These are phyloP conservation scores for Blastobasis lacticolella DNA, from an alignment of 2,888 invertebrate species.

Conservation along the genomic window DNA sequence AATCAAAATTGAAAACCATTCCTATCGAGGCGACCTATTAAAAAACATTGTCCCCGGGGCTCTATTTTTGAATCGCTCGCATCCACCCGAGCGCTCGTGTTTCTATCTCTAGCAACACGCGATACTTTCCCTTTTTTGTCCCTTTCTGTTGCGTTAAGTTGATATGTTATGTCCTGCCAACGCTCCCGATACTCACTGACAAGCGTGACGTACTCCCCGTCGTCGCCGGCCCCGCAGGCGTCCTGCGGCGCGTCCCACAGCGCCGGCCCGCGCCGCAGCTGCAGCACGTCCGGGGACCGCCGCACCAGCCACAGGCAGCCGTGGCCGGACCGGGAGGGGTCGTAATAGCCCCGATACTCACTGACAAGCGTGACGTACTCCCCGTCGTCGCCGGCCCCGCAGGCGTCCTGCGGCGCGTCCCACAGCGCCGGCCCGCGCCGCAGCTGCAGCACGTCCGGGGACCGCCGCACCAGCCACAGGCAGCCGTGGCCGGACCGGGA, in stretches of 20 bases:
- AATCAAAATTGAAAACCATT: too few species aligned
- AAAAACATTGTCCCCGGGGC: too few species aligned
- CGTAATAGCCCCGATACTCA: conserved; percentile 71
- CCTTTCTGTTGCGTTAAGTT: too few species aligned
- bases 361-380: conserved; percentile 79
- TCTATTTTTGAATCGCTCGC: too few species aligned
- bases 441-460: conserved; percentile 78
- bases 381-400: conserved; percentile 62
- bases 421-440: conserved; percentile 75
- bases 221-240: conserved; percentile 74
- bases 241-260: conserved; percentile 77
- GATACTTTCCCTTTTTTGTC: too few species aligned
- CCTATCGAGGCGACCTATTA: too few species aligned
- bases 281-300: conserved; percentile 71
- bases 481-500: background rate
- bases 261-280: conserved; percentile 78
- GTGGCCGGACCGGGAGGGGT: background rate
- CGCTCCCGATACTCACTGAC: conserved; percentile 71
- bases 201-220: conserved; percentile 75
- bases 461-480: background rate
- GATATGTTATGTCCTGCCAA: background rate
- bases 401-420: conserved; percentile 79
- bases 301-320: background rate
- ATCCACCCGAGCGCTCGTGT: too few species aligned
- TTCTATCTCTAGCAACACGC: too few species aligned